Conservation (phyloP, 2,888 invertebrate species). For the Brachyptera risi region DNA sequence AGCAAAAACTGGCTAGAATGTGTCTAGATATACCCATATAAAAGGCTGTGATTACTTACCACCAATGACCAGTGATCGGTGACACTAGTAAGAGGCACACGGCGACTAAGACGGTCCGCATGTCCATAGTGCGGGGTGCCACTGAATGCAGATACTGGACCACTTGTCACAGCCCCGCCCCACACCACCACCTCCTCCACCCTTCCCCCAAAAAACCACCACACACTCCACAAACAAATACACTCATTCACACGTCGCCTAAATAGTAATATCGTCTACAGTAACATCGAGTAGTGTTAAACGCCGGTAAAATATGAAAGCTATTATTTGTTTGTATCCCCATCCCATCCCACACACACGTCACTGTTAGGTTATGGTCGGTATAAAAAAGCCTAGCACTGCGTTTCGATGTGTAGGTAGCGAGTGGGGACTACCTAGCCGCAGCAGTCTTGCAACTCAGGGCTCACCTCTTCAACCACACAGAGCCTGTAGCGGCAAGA, state of each 20-base stretch:
- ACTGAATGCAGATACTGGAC: constrained; percentile 43
- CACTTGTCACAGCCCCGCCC: constrained; percentile 41
- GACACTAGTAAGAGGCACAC: constrained; percentile 81
- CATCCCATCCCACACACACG: background rate
- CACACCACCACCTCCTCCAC: constrained; percentile 38
- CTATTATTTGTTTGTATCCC: background rate
- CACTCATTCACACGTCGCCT: background rate
- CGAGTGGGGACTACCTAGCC: constrained; percentile 11
- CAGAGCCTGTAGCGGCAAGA: background rate
- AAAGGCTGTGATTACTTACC: constrained; percentile 61
- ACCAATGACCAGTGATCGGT: constrained; percentile 83
- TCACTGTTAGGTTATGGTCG: background rate
- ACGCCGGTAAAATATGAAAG: background rate
- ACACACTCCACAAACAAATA: constrained; percentile 3
- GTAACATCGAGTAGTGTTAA: background rate
- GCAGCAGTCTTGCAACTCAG: no score
- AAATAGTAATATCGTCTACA: background rate
- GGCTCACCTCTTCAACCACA: no score
- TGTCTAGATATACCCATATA: no score
- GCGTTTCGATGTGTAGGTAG: background rate
- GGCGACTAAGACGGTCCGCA: constrained; percentile 77
- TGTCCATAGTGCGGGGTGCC: constrained; percentile 41
- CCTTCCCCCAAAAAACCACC: constrained; percentile 28
- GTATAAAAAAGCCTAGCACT: background rate
- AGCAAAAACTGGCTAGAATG: no score